A percentile compares a stretch with the other conserved stretches of the same genome.
Evolutionary conservation across 92 coral and sea anemone species (phyloP).

Genomic region (Zoanthus solanderi): DNA sequence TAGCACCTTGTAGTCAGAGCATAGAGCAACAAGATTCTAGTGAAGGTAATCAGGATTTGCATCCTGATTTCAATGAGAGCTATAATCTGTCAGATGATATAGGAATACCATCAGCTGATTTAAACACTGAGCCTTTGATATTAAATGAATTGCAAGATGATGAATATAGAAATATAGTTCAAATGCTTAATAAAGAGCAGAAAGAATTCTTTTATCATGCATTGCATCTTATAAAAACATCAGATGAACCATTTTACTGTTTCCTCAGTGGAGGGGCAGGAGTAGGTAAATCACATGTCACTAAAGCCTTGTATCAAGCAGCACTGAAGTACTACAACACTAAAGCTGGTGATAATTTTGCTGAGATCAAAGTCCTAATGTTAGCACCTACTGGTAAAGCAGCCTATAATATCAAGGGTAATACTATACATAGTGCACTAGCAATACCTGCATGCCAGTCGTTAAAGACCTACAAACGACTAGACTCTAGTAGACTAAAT

Average conservation of each 20-base stretch:
- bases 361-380: slow-evolving; percentile 2
- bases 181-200: slow-evolving; percentile 65
- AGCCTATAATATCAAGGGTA: slow-evolving; percentile 11
- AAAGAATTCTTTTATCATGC: slow-evolving; percentile 56
- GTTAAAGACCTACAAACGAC: slow-evolving; percentile 12
- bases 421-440: slow-evolving; percentile 7
- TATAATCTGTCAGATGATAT: slow-evolving; percentile 71
- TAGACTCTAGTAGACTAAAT: slow-evolving; percentile 8
- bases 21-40: slow-evolving; percentile 63
- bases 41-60: slow-evolving; percentile 70
- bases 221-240: not conserved
- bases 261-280: slow-evolving; percentile 17
- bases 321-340: slow-evolving; percentile 13
- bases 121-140: slow-evolving; percentile 69
- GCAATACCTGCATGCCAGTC: slow-evolving; percentile 15
- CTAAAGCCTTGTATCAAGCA: slow-evolving; percentile 17
- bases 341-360: slow-evolving; percentile 8
- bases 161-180: slow-evolving; percentile 71
- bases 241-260: slow-evolving; percentile 4
- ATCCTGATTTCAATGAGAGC: slow-evolving; percentile 30
- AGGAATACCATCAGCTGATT: slow-evolving; percentile 62
- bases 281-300: slow-evolving; percentile 6
- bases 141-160: slow-evolving; percentile 75
- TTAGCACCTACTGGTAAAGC: slow-evolving; percentile 10
- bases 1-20: slow-evolving; percentile 41